Evolutionary conservation across 2,797 vertebrate species (phyloP).

Genomic region (Rhinichthys osculus): DNA sequence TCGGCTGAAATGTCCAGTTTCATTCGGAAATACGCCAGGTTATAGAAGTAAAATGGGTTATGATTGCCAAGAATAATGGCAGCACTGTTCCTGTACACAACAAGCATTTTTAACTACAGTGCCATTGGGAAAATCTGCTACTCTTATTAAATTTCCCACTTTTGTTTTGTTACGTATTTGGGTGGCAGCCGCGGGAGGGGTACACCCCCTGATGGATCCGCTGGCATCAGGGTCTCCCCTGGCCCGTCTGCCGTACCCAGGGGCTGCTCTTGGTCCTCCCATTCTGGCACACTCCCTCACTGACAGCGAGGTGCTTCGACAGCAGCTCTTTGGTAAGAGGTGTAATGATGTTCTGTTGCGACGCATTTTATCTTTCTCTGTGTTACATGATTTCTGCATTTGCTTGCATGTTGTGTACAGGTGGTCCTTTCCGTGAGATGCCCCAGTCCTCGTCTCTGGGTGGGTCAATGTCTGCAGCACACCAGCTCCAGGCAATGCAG

Average conservation of each 20-base stretch:
- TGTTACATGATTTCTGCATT: constrained; percentile 29
- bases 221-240: constrained; percentile 95
- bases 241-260: constrained; percentile 95
- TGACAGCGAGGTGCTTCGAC: constrained; percentile 98
- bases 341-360: constrained; percentile 67
- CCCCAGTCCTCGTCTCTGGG: constrained; percentile 92
- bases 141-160: constrained; percentile 80
- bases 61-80: neutral
- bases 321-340: constrained; percentile 97
- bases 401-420: constrained; percentile 69
- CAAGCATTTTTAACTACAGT: constrained; percentile 4
- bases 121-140: constrained; percentile 45
- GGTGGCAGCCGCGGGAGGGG: constrained; percentile 92
- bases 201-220: constrained; percentile 98
- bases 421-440: constrained; percentile 95
- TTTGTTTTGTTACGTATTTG: constrained; percentile 83
- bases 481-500: constrained; percentile 99
- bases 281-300: constrained; percentile 97
- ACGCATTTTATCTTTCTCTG: neutral
- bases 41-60: neutral
- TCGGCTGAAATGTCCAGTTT: neutral
- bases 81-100: constrained; percentile 14
- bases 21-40: neutral
- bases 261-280: constrained; percentile 91
- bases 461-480: constrained; percentile 94